A percentile compares a stretch with the other conserved stretches of the same genome.
Conservation (phyloP, 2,888 invertebrate species). For the Hemaris fuciformis region DNA sequence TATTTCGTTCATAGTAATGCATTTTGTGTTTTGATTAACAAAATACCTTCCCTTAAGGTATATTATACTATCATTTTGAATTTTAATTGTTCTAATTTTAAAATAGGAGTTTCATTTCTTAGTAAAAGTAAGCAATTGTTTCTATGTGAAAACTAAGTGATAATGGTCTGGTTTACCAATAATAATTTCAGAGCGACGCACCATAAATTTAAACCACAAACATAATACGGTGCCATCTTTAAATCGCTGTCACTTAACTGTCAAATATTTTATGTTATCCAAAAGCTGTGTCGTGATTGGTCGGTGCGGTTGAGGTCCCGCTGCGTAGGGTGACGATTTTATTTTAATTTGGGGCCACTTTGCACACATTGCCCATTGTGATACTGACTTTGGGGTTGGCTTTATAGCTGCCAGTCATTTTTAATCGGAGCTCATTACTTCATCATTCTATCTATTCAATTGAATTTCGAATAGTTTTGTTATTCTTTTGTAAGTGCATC, state of each 20-base stretch:
- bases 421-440: constrained; percentile 60
- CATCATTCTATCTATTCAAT: constrained; percentile 1
- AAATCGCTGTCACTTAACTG: constrained; percentile 58
- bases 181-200: constrained; percentile 16
- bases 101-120: no score
- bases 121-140: no score
- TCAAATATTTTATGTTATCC: constrained; percentile 48
- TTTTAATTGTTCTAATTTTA: no score
- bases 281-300: constrained; percentile 51
- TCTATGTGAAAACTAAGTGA: no score
- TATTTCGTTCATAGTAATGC: no score
- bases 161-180: no score
- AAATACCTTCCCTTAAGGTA: no score
- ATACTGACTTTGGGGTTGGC: constrained; percentile 72
- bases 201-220: constrained; percentile 28
- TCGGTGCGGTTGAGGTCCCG: constrained; percentile 29
- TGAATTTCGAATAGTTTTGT: not conserved
- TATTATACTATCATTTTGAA: no score
- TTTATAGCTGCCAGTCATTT: constrained; percentile 71
- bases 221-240: constrained; percentile 67
- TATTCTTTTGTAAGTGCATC: not conserved
- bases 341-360: constrained; percentile 68
- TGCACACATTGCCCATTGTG: constrained; percentile 79
- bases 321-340: constrained; percentile 50
- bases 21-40: no score